Evolutionary conservation across 2,113 vertebrate species (phyloP).

Genomic region (Ovis aries): ARS-UI_Ramb_v3.0 NC_056056.1:20789501-20790000

Average conservation of each 20-base stretch:
- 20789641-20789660: no score
- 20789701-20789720: background rate
- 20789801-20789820: background rate
- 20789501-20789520: background rate
- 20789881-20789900: background rate
- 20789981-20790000: background rate
- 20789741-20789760: background rate
- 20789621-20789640: background rate
- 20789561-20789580: background rate
- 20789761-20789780: background rate
- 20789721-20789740: accelerated
- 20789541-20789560: background rate
- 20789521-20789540: background rate
- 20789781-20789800: no score
- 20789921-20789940: no score
- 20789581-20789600: background rate
- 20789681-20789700: background rate
- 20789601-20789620: background rate
- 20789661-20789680: background rate
- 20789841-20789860: background rate
- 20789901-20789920: background rate
- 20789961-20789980: background rate
- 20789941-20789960: background rate
- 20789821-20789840: background rate
- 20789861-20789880: background rate